Conservation (phyloP, 2,888 invertebrate genomes). For the Drosophila algonquin region DNA sequence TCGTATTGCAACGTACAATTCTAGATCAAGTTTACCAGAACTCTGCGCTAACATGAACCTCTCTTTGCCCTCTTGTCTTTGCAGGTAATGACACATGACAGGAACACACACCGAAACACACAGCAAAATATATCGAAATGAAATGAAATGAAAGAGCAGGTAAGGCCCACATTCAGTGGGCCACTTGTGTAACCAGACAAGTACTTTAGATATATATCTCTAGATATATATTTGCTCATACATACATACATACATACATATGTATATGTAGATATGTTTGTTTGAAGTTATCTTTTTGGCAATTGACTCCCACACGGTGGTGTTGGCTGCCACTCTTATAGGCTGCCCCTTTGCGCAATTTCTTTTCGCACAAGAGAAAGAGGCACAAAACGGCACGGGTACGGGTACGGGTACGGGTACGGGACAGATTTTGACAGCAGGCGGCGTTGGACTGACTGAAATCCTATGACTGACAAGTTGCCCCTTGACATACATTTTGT, state of each 20-base stretch:
- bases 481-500: slow-evolving; percentile 79
- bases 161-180: slow-evolving; percentile 44
- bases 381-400: neutral
- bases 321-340: slow-evolving; percentile 1
- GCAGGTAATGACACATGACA: slow-evolving; percentile 61
- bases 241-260: neutral
- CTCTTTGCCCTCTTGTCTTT: slow-evolving; percentile 42
- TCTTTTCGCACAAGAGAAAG: slow-evolving; percentile 46
- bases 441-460: slow-evolving; percentile 42
- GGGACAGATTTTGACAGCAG: slow-evolving; percentile 67
- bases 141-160: slow-evolving; percentile 39
- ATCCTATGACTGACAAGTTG: slow-evolving; percentile 76
- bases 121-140: slow-evolving; percentile 19
- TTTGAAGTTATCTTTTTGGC: slow-evolving; percentile 31
- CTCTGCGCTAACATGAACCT: slow-evolving; percentile 26
- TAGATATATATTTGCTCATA: neutral
- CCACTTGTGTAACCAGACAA: slow-evolving; percentile 16
- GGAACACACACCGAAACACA: neutral
- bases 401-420: too few species aligned
- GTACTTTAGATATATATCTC: neutral
- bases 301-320: slow-evolving; percentile 26
- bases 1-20: neutral
- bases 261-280: neutral
- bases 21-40: neutral
- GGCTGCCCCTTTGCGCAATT: slow-evolving; percentile 66